phyloP scores from a whole-genome alignment of 2,113 vertebrate species.

The Gorsachius goisagi region DNA sequence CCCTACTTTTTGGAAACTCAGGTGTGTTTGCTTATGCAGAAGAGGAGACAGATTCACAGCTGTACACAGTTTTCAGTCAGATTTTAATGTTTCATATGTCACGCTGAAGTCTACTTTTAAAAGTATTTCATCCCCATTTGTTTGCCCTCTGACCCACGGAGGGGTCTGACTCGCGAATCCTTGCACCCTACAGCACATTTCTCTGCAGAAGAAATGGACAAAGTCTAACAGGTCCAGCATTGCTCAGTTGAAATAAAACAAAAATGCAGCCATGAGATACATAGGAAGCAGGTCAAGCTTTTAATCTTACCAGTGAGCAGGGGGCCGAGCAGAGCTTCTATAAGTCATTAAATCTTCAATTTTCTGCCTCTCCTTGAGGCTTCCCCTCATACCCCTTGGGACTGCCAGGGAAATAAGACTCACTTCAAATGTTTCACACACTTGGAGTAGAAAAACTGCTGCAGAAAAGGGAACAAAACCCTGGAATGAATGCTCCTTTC shows the following conservation, averaged over 20 bases:
- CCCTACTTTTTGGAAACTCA: not conserved
- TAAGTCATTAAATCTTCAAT: slow-evolving; percentile 62
- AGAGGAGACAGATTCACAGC: not conserved
- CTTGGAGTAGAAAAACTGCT: not conserved
- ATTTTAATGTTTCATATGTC: not conserved
- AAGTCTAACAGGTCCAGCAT: fast-evolving
- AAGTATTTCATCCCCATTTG: not conserved
- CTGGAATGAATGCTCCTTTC: not conserved
- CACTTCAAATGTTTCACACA: not conserved
- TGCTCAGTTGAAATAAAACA: not conserved
- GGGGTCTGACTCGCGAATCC: not conserved
- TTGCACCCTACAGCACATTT: not conserved
- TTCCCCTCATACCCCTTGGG: not conserved
- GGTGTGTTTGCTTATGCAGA: fast-evolving
- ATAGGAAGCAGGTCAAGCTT: slow-evolving; percentile 43
- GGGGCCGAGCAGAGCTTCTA: not conserved
- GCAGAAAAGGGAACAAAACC: not conserved
- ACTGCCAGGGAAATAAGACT: slow-evolving; percentile 14
- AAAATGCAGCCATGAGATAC: not conserved
- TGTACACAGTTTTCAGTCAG: not conserved
- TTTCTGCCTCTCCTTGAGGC: slow-evolving; percentile 55
- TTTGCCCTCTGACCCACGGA: not conserved
- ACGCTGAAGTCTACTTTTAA: not conserved
- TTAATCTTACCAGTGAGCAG: slow-evolving; percentile 43
- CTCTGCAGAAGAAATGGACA: not conserved